Evolutionary conservation across 1,140 invertebrate species (phyloP).

Genomic region (Liolophura sinensis): DNA sequence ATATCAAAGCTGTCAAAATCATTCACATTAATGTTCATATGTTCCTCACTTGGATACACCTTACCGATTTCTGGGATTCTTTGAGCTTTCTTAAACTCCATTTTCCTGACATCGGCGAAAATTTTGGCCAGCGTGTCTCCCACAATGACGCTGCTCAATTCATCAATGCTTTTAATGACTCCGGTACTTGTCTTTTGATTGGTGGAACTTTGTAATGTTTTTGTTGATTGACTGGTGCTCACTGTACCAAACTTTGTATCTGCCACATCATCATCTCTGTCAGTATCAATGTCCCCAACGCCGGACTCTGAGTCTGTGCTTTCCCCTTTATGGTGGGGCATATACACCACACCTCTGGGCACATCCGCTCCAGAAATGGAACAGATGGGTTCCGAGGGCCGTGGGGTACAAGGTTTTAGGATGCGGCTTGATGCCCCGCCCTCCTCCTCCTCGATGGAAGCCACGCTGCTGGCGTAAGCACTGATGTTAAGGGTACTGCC

Average conservation of each 20-base stretch:
- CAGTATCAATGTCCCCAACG: constrained; percentile 17
- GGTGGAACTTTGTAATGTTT: neutral
- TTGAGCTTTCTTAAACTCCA: neutral
- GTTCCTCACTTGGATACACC: neutral
- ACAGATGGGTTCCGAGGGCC: constrained; percentile 43
- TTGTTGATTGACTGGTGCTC: neutral
- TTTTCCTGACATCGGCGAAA: neutral
- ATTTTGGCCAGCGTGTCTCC: neutral
- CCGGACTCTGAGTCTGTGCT: constrained; percentile 19
- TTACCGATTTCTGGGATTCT: neutral
- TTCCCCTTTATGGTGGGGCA: constrained; percentile 10
- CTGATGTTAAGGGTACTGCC: constrained; percentile 12
- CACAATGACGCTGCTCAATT: neutral
- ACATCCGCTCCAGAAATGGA: neutral
- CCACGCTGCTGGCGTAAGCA: no score
- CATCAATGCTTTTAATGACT: neutral
- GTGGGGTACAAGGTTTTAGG: constrained; percentile 34
- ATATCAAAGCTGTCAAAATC: neutral
- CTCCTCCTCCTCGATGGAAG: no score
- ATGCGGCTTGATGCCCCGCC: no score
- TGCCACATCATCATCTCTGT: constrained; percentile 4
- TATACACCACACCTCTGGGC: constrained; percentile 3
- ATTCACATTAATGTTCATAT: neutral
- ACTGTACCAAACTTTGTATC: neutral
- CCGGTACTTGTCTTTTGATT: no score